Evolutionary conservation across 1,140 invertebrate genomes (phyloP).

Genomic region (Ceratina calcarata): DNA sequence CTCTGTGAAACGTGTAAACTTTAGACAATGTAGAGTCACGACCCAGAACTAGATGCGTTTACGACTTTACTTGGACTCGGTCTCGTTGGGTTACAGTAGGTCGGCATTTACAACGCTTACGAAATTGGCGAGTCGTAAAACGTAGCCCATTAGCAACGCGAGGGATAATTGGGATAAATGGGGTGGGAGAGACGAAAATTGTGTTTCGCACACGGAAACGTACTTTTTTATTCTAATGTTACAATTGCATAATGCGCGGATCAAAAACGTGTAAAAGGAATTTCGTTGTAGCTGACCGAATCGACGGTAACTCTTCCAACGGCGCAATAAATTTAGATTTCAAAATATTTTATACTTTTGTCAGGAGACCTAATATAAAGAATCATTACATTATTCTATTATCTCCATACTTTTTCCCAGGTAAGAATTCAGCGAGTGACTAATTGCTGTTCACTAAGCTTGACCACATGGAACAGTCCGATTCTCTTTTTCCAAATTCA

Average conservation of each 20-base stretch:
- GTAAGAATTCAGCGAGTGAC: not conserved
- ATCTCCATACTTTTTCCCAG: too few species aligned
- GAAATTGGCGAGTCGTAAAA: constrained; percentile 61
- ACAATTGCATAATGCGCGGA: constrained; percentile 1
- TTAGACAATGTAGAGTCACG: constrained; percentile 13
- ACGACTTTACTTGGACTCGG: constrained; percentile 19
- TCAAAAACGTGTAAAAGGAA: not conserved
- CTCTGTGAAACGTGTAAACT: not conserved
- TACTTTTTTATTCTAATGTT: not conserved
- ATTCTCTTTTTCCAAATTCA: constrained; percentile 8
- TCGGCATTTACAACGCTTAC: constrained; percentile 43
- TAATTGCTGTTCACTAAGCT: not conserved
- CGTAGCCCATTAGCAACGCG: constrained; percentile 45
- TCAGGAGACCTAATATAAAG: too few species aligned
- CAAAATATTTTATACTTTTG: not conserved
- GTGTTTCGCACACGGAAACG: not conserved
- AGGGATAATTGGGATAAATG: constrained; percentile 52
- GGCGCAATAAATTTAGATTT: not conserved
- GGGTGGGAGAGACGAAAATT: constrained; percentile 45
- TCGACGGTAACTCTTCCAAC: not conserved
- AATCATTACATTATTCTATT: too few species aligned
- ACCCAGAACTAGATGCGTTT: constrained; percentile 32
- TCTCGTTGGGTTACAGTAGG: constrained; percentile 39
- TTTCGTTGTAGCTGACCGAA: not conserved
- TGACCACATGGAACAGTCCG: not conserved